Evolutionary conservation across 2,797 vertebrate species (phyloP).

Genomic region (Peromyscus melanophrys): DNA sequence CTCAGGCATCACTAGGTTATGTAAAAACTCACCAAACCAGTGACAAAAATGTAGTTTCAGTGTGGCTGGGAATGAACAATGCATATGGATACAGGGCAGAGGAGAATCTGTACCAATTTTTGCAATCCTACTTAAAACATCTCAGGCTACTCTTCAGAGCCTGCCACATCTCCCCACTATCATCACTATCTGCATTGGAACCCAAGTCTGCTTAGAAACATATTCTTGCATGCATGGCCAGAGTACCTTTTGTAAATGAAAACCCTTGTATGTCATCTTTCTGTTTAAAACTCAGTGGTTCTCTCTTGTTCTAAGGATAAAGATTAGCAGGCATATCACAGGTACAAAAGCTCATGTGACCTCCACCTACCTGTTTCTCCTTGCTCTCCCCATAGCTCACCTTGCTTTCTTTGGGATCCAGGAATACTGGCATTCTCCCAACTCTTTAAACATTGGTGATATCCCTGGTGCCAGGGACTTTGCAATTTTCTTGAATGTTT

Average conservation of each 20-base stretch:
- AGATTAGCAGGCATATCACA: rapidly evolving
- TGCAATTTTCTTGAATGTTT: not conserved
- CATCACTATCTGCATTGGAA: not conserved
- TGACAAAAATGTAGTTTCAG: rapidly evolving
- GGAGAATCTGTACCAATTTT: not conserved
- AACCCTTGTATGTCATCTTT: not conserved
- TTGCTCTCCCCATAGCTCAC: rapidly evolving
- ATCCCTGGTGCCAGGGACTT: not conserved
- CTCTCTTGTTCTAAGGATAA: not conserved
- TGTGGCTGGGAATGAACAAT: not conserved
- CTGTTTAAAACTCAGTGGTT: not conserved
- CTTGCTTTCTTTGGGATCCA: not conserved
- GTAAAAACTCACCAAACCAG: not conserved
- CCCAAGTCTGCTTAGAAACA: not conserved
- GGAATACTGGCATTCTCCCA: not conserved
- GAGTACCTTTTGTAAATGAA: not conserved
- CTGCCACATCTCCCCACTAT: not conserved
- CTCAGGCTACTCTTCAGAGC: not conserved
- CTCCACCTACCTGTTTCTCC: not conserved
- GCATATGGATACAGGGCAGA: not conserved
- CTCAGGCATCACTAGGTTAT: not conserved
- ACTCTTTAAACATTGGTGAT: not conserved
- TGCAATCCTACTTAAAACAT: not conserved
- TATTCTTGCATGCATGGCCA: not conserved
- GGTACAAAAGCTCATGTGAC: rapidly evolving